These are phyloP conservation scores for Eustalomyia histrio DNA, from an alignment of 2,888 invertebrate species.

Conservation along the genomic window DNA sequence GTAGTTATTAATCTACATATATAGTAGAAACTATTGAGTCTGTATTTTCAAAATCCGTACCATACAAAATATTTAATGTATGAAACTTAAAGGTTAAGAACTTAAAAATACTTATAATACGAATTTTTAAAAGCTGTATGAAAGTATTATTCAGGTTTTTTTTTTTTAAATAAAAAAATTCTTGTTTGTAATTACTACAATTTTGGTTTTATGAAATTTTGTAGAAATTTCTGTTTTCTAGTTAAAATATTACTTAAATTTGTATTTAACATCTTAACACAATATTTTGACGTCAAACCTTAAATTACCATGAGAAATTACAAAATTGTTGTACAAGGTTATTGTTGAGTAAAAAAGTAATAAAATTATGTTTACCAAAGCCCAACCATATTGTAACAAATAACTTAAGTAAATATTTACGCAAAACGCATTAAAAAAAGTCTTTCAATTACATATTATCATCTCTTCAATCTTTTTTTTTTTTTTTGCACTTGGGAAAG, in stretches of 20 bases:
- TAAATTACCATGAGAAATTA: constrained; percentile 38
- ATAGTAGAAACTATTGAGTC: too few species aligned
- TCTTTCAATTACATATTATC: constrained; percentile 52
- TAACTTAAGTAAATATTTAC: constrained; percentile 48
- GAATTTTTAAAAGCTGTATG: too few species aligned
- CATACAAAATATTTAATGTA: too few species aligned
- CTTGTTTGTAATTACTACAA: too few species aligned
- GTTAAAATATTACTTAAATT: not conserved
- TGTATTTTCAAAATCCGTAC: too few species aligned
- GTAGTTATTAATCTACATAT: too few species aligned
- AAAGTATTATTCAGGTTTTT: too few species aligned
- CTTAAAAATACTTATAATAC: too few species aligned
- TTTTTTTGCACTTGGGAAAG: constrained; percentile 11
- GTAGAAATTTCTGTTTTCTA: too few species aligned
- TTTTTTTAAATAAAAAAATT: too few species aligned
- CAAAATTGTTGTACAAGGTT: constrained; percentile 47
- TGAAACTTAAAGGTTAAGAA: too few species aligned
- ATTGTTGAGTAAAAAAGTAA: constrained; percentile 4
- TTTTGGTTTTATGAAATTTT: too few species aligned
- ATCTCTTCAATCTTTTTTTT: constrained; percentile 32
- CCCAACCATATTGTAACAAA: constrained; percentile 24
- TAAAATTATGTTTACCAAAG: constrained; percentile 7
- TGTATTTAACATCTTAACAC: not conserved
- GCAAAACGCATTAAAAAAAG: constrained; percentile 19
- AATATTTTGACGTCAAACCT: not conserved